phyloP scores from a whole-genome alignment of 2,113 vertebrate genomes.

The Zonotrichia leucophrys region DNA sequence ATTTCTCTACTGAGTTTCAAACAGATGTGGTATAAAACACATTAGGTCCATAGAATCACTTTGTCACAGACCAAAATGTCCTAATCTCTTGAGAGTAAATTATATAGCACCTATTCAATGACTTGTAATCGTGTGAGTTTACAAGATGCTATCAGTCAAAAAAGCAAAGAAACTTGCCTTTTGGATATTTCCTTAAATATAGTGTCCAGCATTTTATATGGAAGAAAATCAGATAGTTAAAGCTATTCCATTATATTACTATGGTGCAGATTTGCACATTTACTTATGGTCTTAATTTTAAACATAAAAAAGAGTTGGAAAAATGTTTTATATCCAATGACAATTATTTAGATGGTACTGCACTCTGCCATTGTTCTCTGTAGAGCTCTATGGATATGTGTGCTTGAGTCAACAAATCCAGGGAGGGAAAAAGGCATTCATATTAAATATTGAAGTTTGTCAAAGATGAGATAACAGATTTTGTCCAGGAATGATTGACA shows the following conservation, averaged over 20 bases:
- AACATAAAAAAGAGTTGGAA: not conserved
- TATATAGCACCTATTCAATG: not conserved
- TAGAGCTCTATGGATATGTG: not conserved
- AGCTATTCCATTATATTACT: not conserved
- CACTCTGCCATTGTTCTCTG: not conserved
- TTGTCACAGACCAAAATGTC: not conserved
- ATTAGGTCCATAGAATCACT: not conserved
- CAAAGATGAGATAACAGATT: not conserved
- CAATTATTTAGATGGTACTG: not conserved
- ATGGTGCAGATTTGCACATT: not conserved
- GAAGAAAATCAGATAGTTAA: not conserved
- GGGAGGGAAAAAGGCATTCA: not conserved
- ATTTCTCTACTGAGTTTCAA: constrained; percentile 18
- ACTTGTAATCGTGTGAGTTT: not conserved
- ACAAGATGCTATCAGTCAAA: not conserved
- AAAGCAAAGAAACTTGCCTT: not conserved
- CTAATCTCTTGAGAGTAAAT: not conserved
- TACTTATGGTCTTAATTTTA: not conserved
- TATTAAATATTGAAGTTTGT: not conserved
- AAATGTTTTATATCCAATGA: not conserved
- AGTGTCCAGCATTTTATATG: not conserved
- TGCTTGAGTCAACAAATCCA: not conserved
- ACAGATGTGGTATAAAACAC: not conserved
- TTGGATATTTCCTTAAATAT: not conserved
- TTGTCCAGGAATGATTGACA: not conserved